Base-by-base conservation (phyloP, 1,140 invertebrate genomes). In the Leguminivora glycinivorella region DNA sequence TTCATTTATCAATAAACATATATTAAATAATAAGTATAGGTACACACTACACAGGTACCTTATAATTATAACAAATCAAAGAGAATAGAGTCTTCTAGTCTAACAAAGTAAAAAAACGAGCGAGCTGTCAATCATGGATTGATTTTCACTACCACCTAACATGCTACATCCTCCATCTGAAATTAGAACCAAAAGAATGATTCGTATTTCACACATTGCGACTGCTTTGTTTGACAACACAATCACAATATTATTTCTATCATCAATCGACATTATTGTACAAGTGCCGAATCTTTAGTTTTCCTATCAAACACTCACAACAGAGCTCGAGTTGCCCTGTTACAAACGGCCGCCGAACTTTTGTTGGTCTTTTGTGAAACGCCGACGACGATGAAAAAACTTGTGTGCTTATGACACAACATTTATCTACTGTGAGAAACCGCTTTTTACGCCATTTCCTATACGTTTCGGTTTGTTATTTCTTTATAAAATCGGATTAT, bases 281-380 rank as follows among this genome's bases (percentile, higher is more conserved):
- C 75, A 84, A 87, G 82, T 83, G 79, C 76, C 74, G 74, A 78
- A 72, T 81, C 79, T 83, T 81, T 82, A 78, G 79, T 84, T 83
- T 85, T 78, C 73, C 72, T 86, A 85, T 88, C 82, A 79, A 82
- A 89, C 79, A 84, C 88, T 89, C 86, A 89, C 86, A 89, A 88
- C 78, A 88, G 72, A 83, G 83, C 75, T 73, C 70, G 76, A 79
- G 74, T 80, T 76, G 80, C 78, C 81, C 83, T 83, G 26, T 29
- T 5, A 75, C 78, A 78, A 84, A 83, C 79, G 79, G 74, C 71
- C 75, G 87, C 83, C 86, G 82, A 86, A 84, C 77, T 88, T 84
- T 82, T 84, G 76, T 81, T 75, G 78, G 73, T 70, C 83, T 83
- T 79, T 84, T 85, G 81, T 84, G 74, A 78, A 72, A 68, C 68